phyloP scores from a whole-genome alignment of 2,888 invertebrate genomes.

The Lycaena phlaeas region DNA sequence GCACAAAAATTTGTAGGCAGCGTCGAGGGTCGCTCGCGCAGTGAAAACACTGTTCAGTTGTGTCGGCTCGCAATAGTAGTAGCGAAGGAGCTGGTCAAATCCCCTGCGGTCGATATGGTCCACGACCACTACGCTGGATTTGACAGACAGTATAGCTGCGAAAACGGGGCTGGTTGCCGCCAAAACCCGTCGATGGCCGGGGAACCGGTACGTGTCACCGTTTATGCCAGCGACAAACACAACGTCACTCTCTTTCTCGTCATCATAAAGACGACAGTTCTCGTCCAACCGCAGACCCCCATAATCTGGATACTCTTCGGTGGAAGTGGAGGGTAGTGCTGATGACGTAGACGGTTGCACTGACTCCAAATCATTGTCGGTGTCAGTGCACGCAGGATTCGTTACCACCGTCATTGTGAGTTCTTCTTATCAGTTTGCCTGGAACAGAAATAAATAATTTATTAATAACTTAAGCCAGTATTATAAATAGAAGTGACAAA shows the following conservation, averaged over 20 bases:
- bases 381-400: conserved; percentile 44
- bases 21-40: conserved; percentile 80
- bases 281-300: conserved; percentile 34
- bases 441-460: conserved; percentile 27
- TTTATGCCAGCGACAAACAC: conserved; percentile 76
- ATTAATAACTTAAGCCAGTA: no score
- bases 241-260: conserved; percentile 73
- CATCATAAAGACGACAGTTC: conserved; percentile 54
- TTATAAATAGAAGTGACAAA: no score
- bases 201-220: conserved; percentile 77
- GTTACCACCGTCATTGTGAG: conserved; percentile 61
- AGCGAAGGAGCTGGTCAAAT: conserved; percentile 77
- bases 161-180: conserved; percentile 77
- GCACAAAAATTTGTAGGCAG: conserved; percentile 82
- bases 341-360: conserved; percentile 12
- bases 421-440: conserved; percentile 26
- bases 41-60: conserved; percentile 75
- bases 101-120: conserved; percentile 77
- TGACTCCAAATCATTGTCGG: conserved; percentile 41
- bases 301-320: conserved; percentile 12
- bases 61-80: conserved; percentile 76
- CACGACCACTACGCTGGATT: conserved; percentile 61
- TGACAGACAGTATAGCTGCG: conserved; percentile 65
- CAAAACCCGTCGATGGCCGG: conserved; percentile 77
- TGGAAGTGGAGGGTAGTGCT: conserved; percentile 19